Conservation (phyloP, 2,888 invertebrate genomes). For the Minunthozetes semirufus region DNA sequence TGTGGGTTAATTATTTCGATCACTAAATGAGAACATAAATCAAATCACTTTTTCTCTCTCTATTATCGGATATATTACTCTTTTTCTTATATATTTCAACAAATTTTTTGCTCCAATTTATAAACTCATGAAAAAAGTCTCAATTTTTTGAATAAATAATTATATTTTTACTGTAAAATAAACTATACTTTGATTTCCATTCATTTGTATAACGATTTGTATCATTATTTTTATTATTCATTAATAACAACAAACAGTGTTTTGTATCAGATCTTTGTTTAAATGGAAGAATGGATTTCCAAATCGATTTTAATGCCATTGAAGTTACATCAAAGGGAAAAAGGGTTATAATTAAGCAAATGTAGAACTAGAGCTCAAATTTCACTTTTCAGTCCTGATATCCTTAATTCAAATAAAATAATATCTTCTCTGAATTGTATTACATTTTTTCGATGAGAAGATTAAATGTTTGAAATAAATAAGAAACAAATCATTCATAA, state of each 20-base stretch:
- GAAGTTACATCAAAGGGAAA: neutral
- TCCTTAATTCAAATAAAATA: no score
- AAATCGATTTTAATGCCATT: neutral
- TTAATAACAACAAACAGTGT: neutral
- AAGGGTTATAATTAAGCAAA: neutral
- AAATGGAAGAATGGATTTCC: neutral
- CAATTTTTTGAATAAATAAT: no score
- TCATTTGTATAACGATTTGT: neutral
- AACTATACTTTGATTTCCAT: neutral
- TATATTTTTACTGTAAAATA: no score
- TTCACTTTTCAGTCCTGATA: no score
- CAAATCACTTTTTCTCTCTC: neutral
- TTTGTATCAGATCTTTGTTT: neutral
- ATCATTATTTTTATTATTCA: neutral
- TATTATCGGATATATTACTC: neutral
- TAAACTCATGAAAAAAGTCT: no score
- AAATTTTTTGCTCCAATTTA: no score
- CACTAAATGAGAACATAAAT: neutral
- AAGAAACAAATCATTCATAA: no score
- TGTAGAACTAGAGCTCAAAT: no score
- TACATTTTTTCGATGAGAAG: no score
- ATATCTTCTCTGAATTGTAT: no score
- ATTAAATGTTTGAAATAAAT: no score
- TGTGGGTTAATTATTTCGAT: neutral
- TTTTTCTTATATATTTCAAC: neutral